Evolutionary conservation across 2,888 invertebrate genomes (phyloP), one percentile per base, ranked within the genome.

Genomic region (Tanytarsus gracilentus): DNA sequence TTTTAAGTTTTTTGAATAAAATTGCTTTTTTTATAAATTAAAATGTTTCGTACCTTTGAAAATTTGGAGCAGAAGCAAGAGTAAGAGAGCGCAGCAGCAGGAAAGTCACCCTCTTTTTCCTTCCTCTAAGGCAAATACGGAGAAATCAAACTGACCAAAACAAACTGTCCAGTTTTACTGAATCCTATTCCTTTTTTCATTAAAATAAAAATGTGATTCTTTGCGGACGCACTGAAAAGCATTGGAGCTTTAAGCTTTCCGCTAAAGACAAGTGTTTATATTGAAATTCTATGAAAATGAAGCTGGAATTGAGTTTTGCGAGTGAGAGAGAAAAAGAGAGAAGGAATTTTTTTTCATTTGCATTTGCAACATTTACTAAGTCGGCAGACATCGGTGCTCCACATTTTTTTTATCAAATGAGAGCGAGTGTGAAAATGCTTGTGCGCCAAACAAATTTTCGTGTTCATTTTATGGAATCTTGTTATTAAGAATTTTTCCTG

Each of bases 121-220:
- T n/a, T n/a, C n/a, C n/a, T n/a, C n/a, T n/a, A n/a, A n/a, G n/a
- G n/a, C n/a, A n/a, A n/a, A n/a, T n/a, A n/a, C n/a, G n/a, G n/a
- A n/a, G n/a, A 36, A 9, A 23, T 14, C n/a, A 29, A 16, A 53
- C 26, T 55, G 55, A 55, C 55, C 55, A 55, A 33, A 39, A 55
- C 55, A 55, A 53, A 26, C 27, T 55, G 55, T 55, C 55, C 55
- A 55, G 39, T 55, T 26, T 55, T 55, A 33, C 33, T 55, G 55
- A 40, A 25, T 39, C 58, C 58, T 58, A 39, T 44, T 58, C 44
- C 44, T 27, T 48, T 58, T 58, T 58, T 58, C 58, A 58, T 58
- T 58, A 58, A 58, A 58, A 58, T 58, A 58, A 58, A 58, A 58
- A 48, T 33, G 58, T 48, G 30, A 58, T 58, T 44, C 58, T 48